phyloP scores from a whole-genome alignment of 2,888 invertebrate species.

The Sylvicola cinctus region DNA sequence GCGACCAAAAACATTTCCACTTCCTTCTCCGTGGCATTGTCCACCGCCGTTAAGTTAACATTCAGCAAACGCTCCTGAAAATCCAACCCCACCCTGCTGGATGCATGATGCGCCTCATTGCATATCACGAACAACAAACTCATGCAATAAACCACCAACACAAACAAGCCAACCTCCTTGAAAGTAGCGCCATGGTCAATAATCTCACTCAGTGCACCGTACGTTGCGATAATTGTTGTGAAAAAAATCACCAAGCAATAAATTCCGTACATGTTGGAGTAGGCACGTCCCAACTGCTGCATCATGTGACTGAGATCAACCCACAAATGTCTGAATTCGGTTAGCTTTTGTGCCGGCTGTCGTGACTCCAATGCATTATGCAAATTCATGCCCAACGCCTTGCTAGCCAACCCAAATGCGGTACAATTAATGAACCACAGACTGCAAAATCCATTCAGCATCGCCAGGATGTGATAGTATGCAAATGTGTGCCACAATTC shows the following conservation, averaged over 20 bases:
- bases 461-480: slow-evolving; percentile 52
- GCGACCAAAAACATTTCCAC: slow-evolving; percentile 54
- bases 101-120: slow-evolving; percentile 50
- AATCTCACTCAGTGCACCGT: slow-evolving; percentile 49
- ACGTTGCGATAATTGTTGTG: slow-evolving; percentile 50
- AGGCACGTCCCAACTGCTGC: slow-evolving; percentile 53
- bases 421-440: slow-evolving; percentile 48
- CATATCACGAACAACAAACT: slow-evolving; percentile 47
- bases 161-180: slow-evolving; percentile 48
- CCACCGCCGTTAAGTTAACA: slow-evolving; percentile 42
- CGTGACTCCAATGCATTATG: slow-evolving; percentile 39
- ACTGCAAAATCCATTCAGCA: slow-evolving; percentile 50
- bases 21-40: slow-evolving; percentile 42
- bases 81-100: slow-evolving; percentile 37
- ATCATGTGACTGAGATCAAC: slow-evolving; percentile 57
- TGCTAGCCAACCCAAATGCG: slow-evolving; percentile 40
- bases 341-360: slow-evolving; percentile 40
- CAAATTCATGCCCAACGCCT: slow-evolving; percentile 39
- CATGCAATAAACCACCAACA: slow-evolving; percentile 51
- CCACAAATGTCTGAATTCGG: slow-evolving; percentile 46
- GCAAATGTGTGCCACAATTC: slow-evolving; percentile 51
- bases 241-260: slow-evolving; percentile 52
- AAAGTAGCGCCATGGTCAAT: slow-evolving; percentile 48
- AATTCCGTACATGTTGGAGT: slow-evolving; percentile 58
- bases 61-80: slow-evolving; percentile 43